Evolutionary conservation across 2,888 invertebrate species (phyloP).

Genomic region (Chrysotoxum bicinctum): DNA sequence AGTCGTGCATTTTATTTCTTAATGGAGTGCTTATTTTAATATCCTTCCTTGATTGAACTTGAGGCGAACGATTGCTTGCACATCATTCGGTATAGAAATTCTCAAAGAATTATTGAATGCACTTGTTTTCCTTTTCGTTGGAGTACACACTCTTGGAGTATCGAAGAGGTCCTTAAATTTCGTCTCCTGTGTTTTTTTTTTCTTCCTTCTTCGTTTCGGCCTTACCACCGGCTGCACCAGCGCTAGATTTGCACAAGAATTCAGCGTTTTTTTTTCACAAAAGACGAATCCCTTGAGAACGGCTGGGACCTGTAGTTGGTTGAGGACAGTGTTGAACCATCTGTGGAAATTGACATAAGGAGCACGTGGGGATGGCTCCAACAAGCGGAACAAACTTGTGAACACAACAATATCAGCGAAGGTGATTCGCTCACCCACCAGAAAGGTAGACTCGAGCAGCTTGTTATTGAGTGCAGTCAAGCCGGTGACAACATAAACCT

Average conservation of each 20-base stretch:
- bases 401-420: constrained; percentile 97
- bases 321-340: constrained; percentile 96
- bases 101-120: constrained; percentile 98
- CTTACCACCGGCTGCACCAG: constrained; percentile 74
- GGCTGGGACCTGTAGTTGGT: constrained; percentile 91
- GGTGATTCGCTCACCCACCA: constrained; percentile 97
- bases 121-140: constrained; percentile 95
- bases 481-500: constrained; percentile 90
- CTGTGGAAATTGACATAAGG: constrained; percentile 90
- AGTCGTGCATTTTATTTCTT: too few relatives aligned
- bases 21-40: constrained; percentile 89
- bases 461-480: constrained; percentile 87
- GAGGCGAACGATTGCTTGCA: constrained; percentile 98
- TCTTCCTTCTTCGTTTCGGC: constrained; percentile 80
- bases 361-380: constrained; percentile 87
- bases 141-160: constrained; percentile 98
- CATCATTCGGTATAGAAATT: constrained; percentile 97
- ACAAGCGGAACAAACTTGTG: constrained; percentile 91
- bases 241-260: constrained; percentile 82
- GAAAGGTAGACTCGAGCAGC: constrained; percentile 92
- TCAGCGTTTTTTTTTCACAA: constrained; percentile 89
- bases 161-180: constrained; percentile 93
- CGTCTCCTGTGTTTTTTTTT: constrained; percentile 80
- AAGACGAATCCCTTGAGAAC: constrained; percentile 85
- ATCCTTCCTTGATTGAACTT: constrained; percentile 99